These are phyloP conservation scores for Phrynocephalus forsythii DNA, from an alignment of 2,797 vertebrate genomes.

Conservation along the genomic window DNA sequence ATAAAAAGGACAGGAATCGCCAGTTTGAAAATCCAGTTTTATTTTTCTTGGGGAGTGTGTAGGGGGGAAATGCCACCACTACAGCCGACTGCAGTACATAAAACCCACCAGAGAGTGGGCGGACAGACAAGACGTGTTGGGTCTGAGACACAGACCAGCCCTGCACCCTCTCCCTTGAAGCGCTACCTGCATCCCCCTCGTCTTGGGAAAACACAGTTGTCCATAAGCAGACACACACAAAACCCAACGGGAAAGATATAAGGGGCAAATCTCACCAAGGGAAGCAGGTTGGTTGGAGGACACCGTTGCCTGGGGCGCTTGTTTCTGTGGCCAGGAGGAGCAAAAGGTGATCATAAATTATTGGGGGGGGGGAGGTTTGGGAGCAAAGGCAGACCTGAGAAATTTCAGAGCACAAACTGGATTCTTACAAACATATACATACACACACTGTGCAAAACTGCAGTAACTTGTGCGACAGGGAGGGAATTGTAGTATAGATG, in stretches of 20 bases:
- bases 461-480: slow-evolving; percentile 25
- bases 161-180: background rate
- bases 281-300: background rate
- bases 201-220: background rate
- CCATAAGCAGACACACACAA: background rate
- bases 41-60: slow-evolving; percentile 7
- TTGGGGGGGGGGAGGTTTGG: background rate
- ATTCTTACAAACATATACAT: background rate
- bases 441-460: slow-evolving; percentile 29
- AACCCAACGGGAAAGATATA: background rate
- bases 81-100: slow-evolving; percentile 6
- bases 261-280: background rate
- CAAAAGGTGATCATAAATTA: too few species aligned
- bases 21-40: slow-evolving; percentile 36
- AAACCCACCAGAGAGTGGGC: background rate
- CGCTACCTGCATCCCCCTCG: background rate
- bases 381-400: slow-evolving; percentile 1
- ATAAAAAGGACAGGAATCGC: background rate
- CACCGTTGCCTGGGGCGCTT: background rate
- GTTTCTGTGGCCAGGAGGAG: background rate
- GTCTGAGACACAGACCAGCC: background rate
- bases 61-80: background rate
- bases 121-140: background rate
- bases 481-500: background rate
- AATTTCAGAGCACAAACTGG: background rate